These are phyloP conservation scores for Leptatherina wallacei DNA, from an alignment of 2,797 vertebrate species.

Conservation along the genomic window DNA sequence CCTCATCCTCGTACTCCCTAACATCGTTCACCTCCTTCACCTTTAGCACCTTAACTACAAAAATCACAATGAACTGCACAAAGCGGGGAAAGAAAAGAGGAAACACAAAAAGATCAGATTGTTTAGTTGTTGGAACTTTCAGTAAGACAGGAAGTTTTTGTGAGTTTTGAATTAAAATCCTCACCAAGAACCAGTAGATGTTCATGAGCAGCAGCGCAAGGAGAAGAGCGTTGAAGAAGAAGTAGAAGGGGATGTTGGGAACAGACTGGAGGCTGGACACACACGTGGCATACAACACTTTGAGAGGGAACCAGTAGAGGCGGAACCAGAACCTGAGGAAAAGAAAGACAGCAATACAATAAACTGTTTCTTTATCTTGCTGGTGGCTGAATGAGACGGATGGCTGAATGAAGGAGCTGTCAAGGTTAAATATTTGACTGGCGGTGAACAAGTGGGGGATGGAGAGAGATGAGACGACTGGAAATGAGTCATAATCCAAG, in stretches of 20 bases:
- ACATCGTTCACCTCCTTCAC: constrained; percentile 92
- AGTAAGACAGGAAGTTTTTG: too few relatives aligned
- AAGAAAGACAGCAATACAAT: not conserved
- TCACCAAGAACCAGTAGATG: constrained; percentile 99
- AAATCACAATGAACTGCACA: constrained; percentile 91
- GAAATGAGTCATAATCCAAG: not conserved
- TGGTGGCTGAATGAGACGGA: not conserved
- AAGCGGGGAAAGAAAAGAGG: not conserved
- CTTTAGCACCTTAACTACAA: constrained; percentile 92
- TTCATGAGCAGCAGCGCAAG: constrained; percentile 93
- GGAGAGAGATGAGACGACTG: not conserved
- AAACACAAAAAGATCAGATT: not conserved
- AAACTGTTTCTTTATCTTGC: not conserved
- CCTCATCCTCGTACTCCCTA: constrained; percentile 90
- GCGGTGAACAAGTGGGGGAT: not conserved
- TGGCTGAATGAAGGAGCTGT: not conserved
- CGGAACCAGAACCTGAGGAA: constrained; percentile 95
- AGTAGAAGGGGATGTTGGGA: constrained; percentile 95
- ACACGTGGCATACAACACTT: constrained; percentile 92
- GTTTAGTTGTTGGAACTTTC: not conserved
- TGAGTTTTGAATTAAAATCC: constrained; percentile 47
- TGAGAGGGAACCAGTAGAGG: constrained; percentile 98
- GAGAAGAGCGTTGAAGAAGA: constrained; percentile 96
- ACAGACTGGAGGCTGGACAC: constrained; percentile 89
- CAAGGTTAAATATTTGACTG: not conserved